These are phyloP conservation scores for Phoenicopterus ruber DNA, from an alignment of 2,113 vertebrate species.

Conservation along the genomic window DNA sequence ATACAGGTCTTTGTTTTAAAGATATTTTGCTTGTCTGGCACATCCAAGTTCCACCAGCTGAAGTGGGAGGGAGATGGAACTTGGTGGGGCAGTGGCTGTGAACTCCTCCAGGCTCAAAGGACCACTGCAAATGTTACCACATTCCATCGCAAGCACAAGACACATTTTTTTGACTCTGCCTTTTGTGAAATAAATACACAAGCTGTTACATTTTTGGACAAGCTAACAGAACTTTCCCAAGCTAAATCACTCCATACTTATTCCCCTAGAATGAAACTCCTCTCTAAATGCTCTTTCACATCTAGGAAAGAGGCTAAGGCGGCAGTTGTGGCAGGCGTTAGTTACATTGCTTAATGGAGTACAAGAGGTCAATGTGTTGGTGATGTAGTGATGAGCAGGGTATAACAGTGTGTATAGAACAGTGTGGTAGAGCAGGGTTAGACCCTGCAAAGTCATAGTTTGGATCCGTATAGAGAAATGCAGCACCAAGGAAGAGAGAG, in stretches of 20 bases:
- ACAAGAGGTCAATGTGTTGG: neutral
- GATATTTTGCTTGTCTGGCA: neutral
- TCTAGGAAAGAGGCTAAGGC: neutral
- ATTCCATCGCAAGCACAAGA: neutral
- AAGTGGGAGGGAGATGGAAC: neutral
- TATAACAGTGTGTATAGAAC: neutral
- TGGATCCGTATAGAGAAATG: neutral
- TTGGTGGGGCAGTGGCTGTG: neutral
- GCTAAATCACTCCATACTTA: neutral
- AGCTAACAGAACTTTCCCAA: neutral
- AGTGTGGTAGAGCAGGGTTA: neutral
- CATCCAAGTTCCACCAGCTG: neutral
- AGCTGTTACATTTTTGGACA: neutral
- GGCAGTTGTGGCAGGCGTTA: neutral
- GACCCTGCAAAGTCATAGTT: neutral
- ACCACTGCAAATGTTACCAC: neutral
- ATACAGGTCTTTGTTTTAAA: neutral
- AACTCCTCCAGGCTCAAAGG: neutral
- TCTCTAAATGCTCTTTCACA: neutral
- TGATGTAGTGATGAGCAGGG: neutral
- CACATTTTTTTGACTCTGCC: fast-evolving
- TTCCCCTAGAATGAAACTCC: neutral
- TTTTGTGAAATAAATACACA: neutral
- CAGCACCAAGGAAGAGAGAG: neutral
- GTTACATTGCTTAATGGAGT: neutral